A percentile compares a stretch with the other conserved stretches of the same genome.
Conservation (phyloP, 2,797 vertebrate genomes). For the Glyptemys insculpta region DNA sequence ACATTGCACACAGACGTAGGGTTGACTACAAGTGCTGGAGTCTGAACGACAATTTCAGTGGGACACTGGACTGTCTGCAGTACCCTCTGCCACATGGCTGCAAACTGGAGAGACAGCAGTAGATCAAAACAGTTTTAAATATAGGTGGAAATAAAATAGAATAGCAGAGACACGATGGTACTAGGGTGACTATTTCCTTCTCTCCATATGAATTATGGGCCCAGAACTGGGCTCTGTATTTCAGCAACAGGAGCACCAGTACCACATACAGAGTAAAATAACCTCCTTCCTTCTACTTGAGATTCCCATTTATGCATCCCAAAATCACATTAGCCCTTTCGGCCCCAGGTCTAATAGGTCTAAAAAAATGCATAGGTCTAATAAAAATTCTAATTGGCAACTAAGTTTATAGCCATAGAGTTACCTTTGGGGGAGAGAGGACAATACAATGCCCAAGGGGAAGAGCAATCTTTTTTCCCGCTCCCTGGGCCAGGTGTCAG, state of each 20-base stretch:
- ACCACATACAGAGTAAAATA: not conserved
- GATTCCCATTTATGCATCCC: not conserved
- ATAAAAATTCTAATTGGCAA: too few relatives aligned
- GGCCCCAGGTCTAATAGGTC: too few relatives aligned
- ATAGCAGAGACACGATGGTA: too few relatives aligned
- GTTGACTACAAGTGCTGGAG: accelerated
- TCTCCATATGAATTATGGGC: not conserved
- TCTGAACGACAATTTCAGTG: accelerated
- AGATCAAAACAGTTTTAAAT: too few relatives aligned
- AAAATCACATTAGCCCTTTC: too few relatives aligned
- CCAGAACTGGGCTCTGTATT: not conserved
- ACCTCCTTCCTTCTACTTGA: not conserved
- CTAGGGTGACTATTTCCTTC: not conserved
- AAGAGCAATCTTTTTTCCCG: not conserved
- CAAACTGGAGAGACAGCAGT: not conserved
- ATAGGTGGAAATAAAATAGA: not conserved
- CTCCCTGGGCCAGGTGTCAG: not conserved
- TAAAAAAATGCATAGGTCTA: too few relatives aligned
- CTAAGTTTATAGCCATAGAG: too few relatives aligned
- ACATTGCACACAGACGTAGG: too few relatives aligned
- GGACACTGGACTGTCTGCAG: not conserved
- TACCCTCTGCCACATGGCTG: accelerated
- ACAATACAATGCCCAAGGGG: not conserved
- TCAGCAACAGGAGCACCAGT: too few relatives aligned
- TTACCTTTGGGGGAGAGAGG: not conserved